Evolutionary conservation across 2,888 invertebrate species (phyloP).

Genomic region (Linnaemya tessellans): DNA sequence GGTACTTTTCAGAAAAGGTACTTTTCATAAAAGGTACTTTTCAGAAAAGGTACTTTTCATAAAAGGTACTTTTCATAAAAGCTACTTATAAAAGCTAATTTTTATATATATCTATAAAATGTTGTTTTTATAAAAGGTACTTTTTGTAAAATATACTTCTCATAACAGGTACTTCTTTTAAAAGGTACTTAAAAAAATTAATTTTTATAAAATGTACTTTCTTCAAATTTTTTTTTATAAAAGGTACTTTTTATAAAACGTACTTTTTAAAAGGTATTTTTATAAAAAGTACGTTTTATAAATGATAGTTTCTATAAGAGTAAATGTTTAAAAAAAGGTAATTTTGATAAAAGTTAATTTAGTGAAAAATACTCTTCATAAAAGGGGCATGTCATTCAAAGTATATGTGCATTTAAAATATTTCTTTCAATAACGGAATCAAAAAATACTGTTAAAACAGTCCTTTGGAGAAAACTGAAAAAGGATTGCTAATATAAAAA

Average conservation of each 20-base stretch:
- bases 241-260: neutral
- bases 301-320: neutral
- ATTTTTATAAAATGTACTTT: neutral
- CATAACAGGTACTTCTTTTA: neutral
- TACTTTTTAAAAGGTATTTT: neutral
- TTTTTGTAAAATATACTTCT: neutral
- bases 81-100: too few relatives aligned
- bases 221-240: neutral
- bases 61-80: neutral
- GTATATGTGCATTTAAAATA: too few relatives aligned
- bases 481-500: too few relatives aligned
- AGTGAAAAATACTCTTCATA: too few relatives aligned
- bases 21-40: too few relatives aligned
- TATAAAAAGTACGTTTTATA: neutral
- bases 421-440: too few relatives aligned
- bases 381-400: too few relatives aligned
- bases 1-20: neutral
- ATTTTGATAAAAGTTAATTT: too few relatives aligned
- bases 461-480: too few relatives aligned
- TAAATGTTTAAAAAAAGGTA: too few relatives aligned
- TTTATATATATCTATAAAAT: too few relatives aligned
- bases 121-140: neutral
- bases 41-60: neutral
- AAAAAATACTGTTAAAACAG: too few relatives aligned
- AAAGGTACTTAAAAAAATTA: neutral